A percentile compares a stretch with the other conserved stretches of the same genome.
These are phyloP conservation scores for Fragum sueziense DNA, from an alignment of 2,888 invertebrate genomes.

Conservation along the genomic window DNA sequence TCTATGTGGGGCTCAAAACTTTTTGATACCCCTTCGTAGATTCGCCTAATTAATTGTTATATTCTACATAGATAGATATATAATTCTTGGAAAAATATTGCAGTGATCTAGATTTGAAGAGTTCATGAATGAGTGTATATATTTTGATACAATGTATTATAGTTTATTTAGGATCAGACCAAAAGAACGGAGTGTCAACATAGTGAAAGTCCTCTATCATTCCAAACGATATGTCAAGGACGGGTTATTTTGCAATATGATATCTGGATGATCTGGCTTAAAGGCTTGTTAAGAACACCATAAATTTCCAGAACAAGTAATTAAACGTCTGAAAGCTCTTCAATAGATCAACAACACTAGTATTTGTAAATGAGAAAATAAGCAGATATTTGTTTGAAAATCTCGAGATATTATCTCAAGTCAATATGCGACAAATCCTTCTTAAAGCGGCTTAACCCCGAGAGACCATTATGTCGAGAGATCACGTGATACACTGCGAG, in stretches of 20 bases:
- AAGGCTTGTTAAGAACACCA: constrained; percentile 36
- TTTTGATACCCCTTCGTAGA: too few relatives aligned
- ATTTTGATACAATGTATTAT: too few relatives aligned
- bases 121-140: too few relatives aligned
- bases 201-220: too few relatives aligned
- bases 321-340: constrained; percentile 57
- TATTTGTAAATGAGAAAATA: constrained; percentile 62
- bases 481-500: constrained; percentile 43
- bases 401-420: constrained; percentile 50
- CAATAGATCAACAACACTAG: constrained; percentile 36
- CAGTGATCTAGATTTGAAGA: too few relatives aligned
- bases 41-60: too few relatives aligned
- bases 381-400: constrained; percentile 57
- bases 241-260: too few relatives aligned
- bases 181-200: too few relatives aligned
- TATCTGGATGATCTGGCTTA: constrained; percentile 11
- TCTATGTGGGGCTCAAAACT: too few relatives aligned
- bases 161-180: too few relatives aligned
- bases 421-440: constrained; percentile 58
- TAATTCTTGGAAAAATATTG: too few relatives aligned
- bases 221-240: neutral
- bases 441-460: constrained; percentile 61
- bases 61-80: too few relatives aligned
- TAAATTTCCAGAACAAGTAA: constrained; percentile 55
- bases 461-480: constrained; percentile 53